phyloP scores from a whole-genome alignment of 2,113 vertebrate species.

The Puntigrus tetrazona region DNA sequence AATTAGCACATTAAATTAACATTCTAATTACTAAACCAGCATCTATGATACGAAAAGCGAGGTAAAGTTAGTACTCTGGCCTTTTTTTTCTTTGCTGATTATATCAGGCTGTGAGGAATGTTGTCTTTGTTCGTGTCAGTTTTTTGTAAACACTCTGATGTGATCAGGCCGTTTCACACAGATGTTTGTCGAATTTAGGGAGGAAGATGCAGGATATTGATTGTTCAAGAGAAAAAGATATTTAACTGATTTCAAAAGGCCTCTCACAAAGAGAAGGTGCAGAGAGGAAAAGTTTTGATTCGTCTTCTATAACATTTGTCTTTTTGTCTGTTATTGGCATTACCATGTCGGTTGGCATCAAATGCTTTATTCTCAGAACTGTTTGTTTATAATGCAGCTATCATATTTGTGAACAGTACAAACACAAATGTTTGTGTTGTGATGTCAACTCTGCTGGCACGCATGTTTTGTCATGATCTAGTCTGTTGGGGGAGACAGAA shows the following conservation, averaged over 20 bases:
- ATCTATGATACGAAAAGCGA: background rate
- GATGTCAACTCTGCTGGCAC: slow-evolving; percentile 8
- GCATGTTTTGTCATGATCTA: slow-evolving; percentile 18
- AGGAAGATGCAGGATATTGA: slow-evolving; percentile 2
- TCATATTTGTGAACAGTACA: slow-evolving; percentile 36
- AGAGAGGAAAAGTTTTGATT: background rate
- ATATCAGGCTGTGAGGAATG: slow-evolving; percentile 23
- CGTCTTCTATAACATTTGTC: background rate
- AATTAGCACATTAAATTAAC: background rate
- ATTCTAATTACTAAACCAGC: background rate
- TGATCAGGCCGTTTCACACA: slow-evolving; percentile 37
- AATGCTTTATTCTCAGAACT: slow-evolving; percentile 1
- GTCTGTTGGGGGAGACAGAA: background rate
- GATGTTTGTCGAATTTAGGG: slow-evolving; percentile 37
- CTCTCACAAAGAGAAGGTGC: background rate
- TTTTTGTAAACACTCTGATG: slow-evolving; percentile 45
- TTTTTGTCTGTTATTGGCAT: background rate
- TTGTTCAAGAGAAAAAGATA: slow-evolving; percentile 19
- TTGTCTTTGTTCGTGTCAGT: slow-evolving; percentile 30
- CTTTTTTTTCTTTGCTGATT: slow-evolving; percentile 29
- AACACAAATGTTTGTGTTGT: slow-evolving; percentile 30
- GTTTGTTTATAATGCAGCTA: slow-evolving; percentile 27
- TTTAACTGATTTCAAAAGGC: background rate
- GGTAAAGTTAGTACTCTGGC: background rate
- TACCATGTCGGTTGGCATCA: background rate